These are phyloP conservation scores for Phortica okadai DNA, from an alignment of 2,888 invertebrate genomes.

Conservation along the genomic window DNA sequence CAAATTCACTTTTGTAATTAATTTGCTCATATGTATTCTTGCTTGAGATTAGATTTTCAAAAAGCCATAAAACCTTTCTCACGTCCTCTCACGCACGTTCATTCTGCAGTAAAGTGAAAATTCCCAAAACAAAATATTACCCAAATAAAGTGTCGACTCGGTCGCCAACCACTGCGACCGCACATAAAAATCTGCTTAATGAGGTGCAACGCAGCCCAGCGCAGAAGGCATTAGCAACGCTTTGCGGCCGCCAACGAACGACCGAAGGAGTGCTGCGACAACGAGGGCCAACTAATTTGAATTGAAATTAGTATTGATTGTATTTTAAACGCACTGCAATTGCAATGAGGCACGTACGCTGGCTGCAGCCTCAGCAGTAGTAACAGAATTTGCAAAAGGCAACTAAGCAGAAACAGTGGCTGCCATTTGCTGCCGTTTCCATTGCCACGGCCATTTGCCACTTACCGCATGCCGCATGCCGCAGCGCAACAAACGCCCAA, in stretches of 20 bases:
- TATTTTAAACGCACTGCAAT: conserved; percentile 25
- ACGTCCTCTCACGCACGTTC: neutral
- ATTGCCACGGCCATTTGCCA: neutral
- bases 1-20: neutral
- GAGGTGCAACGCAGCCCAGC: conserved; percentile 9
- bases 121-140: neutral
- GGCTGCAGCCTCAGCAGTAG: neutral
- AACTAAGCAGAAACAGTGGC: too few relatives aligned
- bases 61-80: neutral
- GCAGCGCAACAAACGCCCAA: conserved; percentile 4
- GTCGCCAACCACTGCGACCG: neutral
- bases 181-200: conserved; percentile 31
- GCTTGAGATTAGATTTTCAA: neutral
- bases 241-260: neutral
- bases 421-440: neutral
- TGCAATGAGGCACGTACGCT: conserved; percentile 24
- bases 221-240: conserved; percentile 4
- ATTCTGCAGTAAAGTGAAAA: neutral
- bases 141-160: neutral
- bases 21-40: neutral
- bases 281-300: conserved; percentile 20
- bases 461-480: neutral
- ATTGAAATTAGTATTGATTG: conserved; percentile 32
- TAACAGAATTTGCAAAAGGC: neutral
- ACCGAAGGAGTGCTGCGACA: neutral